These are phyloP conservation scores for Tipula vernalis DNA, from an alignment of 2,888 invertebrate genomes.

Conservation along the genomic window DNA sequence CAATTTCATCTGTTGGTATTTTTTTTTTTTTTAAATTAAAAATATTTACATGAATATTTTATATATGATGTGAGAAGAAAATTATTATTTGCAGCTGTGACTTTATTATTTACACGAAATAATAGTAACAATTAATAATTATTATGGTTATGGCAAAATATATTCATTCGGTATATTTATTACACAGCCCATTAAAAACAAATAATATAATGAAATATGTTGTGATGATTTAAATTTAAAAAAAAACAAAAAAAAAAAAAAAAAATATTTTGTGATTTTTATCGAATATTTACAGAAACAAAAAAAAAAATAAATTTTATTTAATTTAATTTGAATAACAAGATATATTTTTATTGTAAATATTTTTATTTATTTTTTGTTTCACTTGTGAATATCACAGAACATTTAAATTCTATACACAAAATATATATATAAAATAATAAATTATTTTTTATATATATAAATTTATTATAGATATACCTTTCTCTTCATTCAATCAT, in stretches of 20 bases:
- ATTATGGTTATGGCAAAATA: not conserved
- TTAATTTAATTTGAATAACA: not conserved
- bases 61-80: not conserved
- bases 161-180: not conserved
- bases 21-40: not conserved
- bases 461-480: not conserved
- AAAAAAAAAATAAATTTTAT: not conserved
- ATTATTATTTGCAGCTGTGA: not conserved
- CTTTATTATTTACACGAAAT: not conserved
- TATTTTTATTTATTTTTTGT: constrained; percentile 11
- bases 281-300: constrained; percentile 6
- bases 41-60: not conserved
- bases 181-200: not conserved
- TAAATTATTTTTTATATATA: not conserved
- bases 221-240: not conserved
- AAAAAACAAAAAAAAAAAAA: not conserved
- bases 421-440: constrained; percentile 9
- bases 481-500: not conserved
- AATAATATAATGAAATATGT: not conserved
- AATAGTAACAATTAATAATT: not conserved
- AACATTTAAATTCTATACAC: constrained; percentile 16
- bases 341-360: not conserved
- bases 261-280: not conserved
- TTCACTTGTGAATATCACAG: constrained; percentile 16
- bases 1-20: not conserved